Percentiles rank a stretch among this genome's conserved stretches.
Conservation (phyloP, 2,888 invertebrate genomes). For the Acleris laterana region DNA sequence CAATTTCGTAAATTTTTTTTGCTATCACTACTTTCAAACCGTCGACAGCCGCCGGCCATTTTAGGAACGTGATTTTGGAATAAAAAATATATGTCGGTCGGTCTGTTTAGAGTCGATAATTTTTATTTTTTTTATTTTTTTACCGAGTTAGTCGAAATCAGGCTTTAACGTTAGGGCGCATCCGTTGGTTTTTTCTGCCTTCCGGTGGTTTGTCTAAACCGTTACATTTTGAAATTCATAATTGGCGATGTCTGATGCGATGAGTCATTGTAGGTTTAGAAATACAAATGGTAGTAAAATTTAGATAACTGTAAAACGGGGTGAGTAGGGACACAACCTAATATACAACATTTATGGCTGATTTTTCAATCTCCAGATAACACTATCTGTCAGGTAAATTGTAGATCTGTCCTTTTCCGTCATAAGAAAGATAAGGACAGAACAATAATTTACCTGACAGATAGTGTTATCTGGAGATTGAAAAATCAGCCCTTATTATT, state of each 20-base stretch:
- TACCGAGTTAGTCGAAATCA: slow-evolving; percentile 16
- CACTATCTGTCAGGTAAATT: too few species aligned
- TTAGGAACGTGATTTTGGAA: slow-evolving; percentile 41
- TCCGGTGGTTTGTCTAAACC: slow-evolving; percentile 29
- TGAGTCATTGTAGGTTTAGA: slow-evolving; percentile 1
- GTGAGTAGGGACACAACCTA: too few species aligned
- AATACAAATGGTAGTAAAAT: not conserved
- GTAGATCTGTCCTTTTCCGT: too few species aligned
- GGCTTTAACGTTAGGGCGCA: slow-evolving; percentile 25
- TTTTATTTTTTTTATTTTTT: slow-evolving; percentile 34
- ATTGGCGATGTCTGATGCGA: slow-evolving; percentile 1
- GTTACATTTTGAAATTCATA: slow-evolving; percentile 23
- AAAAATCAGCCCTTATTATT: too few species aligned
- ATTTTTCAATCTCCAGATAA: too few species aligned
- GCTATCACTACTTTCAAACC: slow-evolving; percentile 49
- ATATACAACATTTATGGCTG: too few species aligned
- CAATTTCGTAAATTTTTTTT: slow-evolving; percentile 38
- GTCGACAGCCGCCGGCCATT: slow-evolving; percentile 40
- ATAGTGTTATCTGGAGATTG: too few species aligned
- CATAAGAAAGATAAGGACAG: too few species aligned
- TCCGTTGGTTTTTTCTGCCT: slow-evolving; percentile 26
- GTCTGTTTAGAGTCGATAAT: slow-evolving; percentile 39
- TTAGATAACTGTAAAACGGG: too few species aligned
- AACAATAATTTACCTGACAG: too few species aligned
- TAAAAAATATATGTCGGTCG: slow-evolving; percentile 36